A percentile compares a stretch with the other conserved stretches of the same genome.
phyloP scores from a whole-genome alignment of 2,797 vertebrate genomes.

The Glyptemys insculpta region DNA sequence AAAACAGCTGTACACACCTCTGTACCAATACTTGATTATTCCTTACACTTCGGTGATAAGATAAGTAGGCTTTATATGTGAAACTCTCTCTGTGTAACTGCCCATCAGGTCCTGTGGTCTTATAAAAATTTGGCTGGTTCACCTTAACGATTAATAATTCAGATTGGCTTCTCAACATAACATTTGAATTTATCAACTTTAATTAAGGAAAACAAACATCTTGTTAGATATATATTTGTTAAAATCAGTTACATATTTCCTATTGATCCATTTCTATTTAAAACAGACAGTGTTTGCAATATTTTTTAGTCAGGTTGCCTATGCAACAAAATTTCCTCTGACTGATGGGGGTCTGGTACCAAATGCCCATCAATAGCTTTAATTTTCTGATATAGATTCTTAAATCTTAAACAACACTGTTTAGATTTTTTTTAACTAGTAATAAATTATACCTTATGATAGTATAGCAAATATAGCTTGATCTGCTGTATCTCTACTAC shows the following conservation, averaged over 20 bases:
- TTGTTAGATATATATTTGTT: background rate
- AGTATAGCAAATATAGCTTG: background rate
- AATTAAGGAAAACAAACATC: accelerated
- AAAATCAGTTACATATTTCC: background rate
- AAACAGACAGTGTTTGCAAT: background rate
- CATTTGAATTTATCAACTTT: conserved; percentile 1
- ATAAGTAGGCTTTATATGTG: background rate
- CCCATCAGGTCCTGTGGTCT: background rate
- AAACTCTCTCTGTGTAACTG: background rate
- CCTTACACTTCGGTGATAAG: background rate
- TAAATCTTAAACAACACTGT: background rate
- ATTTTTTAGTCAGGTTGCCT: background rate
- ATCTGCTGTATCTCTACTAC: background rate
- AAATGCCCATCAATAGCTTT: background rate
- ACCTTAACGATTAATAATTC: background rate
- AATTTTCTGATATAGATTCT: background rate
- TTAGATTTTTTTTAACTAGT: accelerated
- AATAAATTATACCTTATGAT: background rate
- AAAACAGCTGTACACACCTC: background rate
- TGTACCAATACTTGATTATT: background rate
- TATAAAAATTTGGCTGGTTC: background rate
- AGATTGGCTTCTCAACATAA: background rate
- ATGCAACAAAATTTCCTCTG: background rate
- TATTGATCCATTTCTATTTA: background rate
- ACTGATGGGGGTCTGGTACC: background rate